Conservation (phyloP, 2,797 vertebrate species). For the Spea hammondii region DNA sequence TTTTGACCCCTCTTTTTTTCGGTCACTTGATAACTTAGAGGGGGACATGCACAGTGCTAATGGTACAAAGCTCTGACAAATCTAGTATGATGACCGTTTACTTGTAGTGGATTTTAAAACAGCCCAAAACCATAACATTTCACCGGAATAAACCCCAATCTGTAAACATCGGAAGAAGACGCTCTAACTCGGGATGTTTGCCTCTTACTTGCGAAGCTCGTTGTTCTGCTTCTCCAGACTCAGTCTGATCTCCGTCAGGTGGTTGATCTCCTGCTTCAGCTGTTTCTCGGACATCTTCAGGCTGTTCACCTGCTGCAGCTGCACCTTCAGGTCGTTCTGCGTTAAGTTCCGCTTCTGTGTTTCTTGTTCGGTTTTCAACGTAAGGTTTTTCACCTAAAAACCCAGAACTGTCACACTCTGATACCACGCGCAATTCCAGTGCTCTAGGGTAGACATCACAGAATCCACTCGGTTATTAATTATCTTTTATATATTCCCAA, state of each 20-base stretch:
- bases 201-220: constrained; percentile 91
- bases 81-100: too few species aligned
- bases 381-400: constrained; percentile 88
- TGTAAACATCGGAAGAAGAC: too few species aligned
- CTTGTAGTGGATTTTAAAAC: too few species aligned
- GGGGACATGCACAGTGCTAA: too few species aligned
- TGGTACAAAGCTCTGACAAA: too few species aligned
- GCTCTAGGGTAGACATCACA: too few species aligned
- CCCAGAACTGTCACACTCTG: neutral
- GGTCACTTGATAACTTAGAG: too few species aligned
- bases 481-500: too few species aligned
- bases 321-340: constrained; percentile 94
- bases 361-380: constrained; percentile 95
- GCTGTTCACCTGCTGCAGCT: constrained; percentile 89
- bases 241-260: constrained; percentile 90
- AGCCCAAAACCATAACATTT: too few species aligned
- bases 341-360: constrained; percentile 91
- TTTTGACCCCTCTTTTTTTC: neutral
- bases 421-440: too few species aligned
- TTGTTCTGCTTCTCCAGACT: constrained; percentile 94
- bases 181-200: neutral
- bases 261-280: constrained; percentile 94
- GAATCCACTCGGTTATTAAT: too few species aligned
- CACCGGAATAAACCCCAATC: too few species aligned
- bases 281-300: constrained; percentile 93